These are phyloP conservation scores for Oxytorus armatus DNA, from an alignment of 2,888 invertebrate genomes.

Conservation along the genomic window DNA sequence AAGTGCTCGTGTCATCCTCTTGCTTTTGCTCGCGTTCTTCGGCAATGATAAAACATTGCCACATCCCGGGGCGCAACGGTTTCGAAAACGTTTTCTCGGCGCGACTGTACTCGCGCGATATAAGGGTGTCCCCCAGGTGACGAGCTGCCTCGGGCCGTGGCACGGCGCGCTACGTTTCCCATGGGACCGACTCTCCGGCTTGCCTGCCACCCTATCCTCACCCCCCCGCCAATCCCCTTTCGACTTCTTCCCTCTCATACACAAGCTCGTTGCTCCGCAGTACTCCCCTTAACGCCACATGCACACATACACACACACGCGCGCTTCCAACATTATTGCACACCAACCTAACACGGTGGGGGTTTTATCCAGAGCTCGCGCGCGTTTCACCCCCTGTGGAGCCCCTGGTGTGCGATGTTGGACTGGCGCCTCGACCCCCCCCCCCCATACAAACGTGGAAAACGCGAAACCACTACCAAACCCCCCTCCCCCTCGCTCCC, in stretches of 20 bases:
- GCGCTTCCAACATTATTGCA: conserved; percentile 18
- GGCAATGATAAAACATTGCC: conserved; percentile 48
- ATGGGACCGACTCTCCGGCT: conserved; percentile 78
- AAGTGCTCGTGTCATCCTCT: conserved; percentile 18
- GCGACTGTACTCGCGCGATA: conserved; percentile 82
- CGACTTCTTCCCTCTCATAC: conserved; percentile 66
- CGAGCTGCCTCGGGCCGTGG: conserved; percentile 83
- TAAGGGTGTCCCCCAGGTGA: conserved; percentile 83
- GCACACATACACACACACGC: conserved; percentile 39
- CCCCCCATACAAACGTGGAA: conserved; percentile 59
- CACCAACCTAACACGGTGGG: conserved; percentile 38
- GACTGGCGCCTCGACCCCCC: conserved; percentile 55
- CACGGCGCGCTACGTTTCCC: conserved; percentile 81
- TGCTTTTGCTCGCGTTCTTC: too few species aligned
- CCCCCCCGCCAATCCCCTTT: conserved; percentile 54
- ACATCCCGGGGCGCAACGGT: conserved; percentile 70
- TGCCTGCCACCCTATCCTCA: conserved; percentile 55
- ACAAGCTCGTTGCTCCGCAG: conserved; percentile 68
- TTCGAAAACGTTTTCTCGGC: conserved; percentile 79
- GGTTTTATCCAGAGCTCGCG: conserved; percentile 55
- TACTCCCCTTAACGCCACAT: conserved; percentile 64
- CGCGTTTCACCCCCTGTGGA: conserved; percentile 47
- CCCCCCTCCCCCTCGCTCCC: too few species aligned
- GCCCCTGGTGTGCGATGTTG: conserved; percentile 58
- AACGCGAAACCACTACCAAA: conserved; percentile 32